These are phyloP conservation scores for Zeugodacus cucurbitae DNA, from an alignment of 1,140 invertebrate species.

Conservation along the genomic window DNA sequence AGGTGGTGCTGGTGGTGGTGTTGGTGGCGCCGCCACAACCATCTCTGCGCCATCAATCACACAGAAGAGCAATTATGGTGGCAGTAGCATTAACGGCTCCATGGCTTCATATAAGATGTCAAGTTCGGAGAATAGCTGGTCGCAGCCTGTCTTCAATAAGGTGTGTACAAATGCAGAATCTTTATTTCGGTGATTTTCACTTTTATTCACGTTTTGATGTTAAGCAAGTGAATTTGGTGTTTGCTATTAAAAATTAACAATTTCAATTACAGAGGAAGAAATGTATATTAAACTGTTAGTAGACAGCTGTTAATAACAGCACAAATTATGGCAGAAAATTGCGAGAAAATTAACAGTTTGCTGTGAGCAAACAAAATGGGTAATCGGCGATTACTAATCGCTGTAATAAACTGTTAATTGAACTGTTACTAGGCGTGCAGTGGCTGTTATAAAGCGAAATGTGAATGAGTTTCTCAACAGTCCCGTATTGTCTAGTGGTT, in stretches of 20 bases:
- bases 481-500: conserved; percentile 81
- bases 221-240: not conserved
- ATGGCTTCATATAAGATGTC: conserved; percentile 61
- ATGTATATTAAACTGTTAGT: no score
- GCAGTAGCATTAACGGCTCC: conserved; percentile 59
- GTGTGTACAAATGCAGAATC: conserved; percentile 42
- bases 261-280: no score
- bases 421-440: not conserved
- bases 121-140: conserved; percentile 63
- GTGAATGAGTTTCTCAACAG: accelerated
- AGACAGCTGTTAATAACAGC: not conserved
- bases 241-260: not conserved
- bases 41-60: conserved; percentile 42
- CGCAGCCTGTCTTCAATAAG: conserved; percentile 58
- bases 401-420: not conserved
- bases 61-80: conserved; percentile 55
- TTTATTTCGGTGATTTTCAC: not conserved
- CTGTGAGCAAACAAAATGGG: not conserved
- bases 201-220: not conserved
- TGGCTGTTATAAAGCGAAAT: not conserved
- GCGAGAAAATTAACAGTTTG: not conserved
- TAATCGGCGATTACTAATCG: no score
- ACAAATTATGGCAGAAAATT: not conserved
- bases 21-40: conserved; percentile 44
- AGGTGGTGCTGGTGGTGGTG: not conserved